Evolutionary conservation across 2,797 vertebrate species (phyloP), one percentile per base, ranked within the genome.

Genomic region (Protonibea diacanthus): DNA sequence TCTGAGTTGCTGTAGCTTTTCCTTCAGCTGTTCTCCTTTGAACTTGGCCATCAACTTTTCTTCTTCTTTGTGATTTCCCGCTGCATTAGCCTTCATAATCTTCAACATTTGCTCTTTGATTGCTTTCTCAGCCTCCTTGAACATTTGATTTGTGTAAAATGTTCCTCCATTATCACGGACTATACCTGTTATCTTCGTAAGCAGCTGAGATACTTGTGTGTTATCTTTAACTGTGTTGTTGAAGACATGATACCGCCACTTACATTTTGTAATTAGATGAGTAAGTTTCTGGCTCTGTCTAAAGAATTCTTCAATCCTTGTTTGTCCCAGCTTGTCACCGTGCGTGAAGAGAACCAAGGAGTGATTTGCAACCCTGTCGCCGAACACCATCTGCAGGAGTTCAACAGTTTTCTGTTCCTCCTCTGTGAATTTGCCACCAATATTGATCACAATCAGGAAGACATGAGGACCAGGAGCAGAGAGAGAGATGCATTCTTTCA

Each of bases 271-370:
- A 18, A 88, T 44, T 33, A 89, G 42, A 5, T 44, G 3, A 11
- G 42, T 48, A 2, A 87, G 81, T 9, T 68, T 15, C 11, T 8
- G 21, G 72, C 67, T 71, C 20, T 18, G 2, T 0, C 45, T 10
- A 14, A 65, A 33, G 33, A 78, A 89, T 1, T 71, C 29, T 38
- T 85, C 61, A 11, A 82, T 60, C 40, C 1, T 56, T 12, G 11
- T 74, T 23, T 0, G 0, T 29, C 14, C 0, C 44, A 85, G 73
- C 45, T 38, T 51, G 7, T 90, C 82, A 10, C 81, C 85, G 2
- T 83, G 51, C 21, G 83, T 89, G 64, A 88, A 86, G 27, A 91
- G 80, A 17, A 81, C 53, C n/a, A 89, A 4, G 18, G 63, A 60
- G 73, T 74, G 80, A n/a, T 48, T 8, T 23, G 47, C 40, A 13